Evolutionary conservation across 2,888 invertebrate species (phyloP), one percentile per base, ranked within the genome.

Genomic region (Odontomyia ornata): DNA sequence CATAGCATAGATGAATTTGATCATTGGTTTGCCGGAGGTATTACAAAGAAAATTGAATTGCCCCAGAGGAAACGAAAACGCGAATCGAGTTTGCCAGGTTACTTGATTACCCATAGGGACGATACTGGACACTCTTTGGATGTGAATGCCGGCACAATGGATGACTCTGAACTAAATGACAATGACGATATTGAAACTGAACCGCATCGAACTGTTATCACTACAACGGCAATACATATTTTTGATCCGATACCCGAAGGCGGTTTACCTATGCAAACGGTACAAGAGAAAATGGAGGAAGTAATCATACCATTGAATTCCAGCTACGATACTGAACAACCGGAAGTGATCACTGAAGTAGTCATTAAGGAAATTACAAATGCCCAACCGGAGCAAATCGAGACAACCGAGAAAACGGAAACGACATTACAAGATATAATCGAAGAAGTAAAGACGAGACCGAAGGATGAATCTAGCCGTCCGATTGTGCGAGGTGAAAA

Each of bases 1-100:
- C 79, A 80, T 27, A 80, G 80, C 52, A 81, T 81, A 57, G 80
- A 80, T 52, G 80, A 81, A 28, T 72, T 80, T n/a, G 80, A 81
- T 47, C 77, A 75, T 46, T 81, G 81, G 81, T 81, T 81, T 69
- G 75, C 78, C 43, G 71, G 77, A 18, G 23, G 64, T 9, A 57
- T 62, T 15, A 21, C 69, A 11, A 67, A 60, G 9, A 76, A 78
- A 71, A 47, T 46, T 1, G 75, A 80, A n/a, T 23, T 69, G 13
- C 43, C 76, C 0, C 57, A 46, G 36, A 28, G 69, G n/a, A 79
- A 77, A 47, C 67, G 79, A 13, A 69, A 72, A 36, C 75, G 79
- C 21, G 79, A 79, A 36, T n/a, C 60, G 15, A 79, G 77, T 62
- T 28, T 79, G 15, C 77, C 77, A n/a, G 77, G 76, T 27, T 76